These are phyloP conservation scores for Drosophila mauritiana DNA, from an alignment of 1,140 invertebrate genomes.

Conservation along the genomic window DNA sequence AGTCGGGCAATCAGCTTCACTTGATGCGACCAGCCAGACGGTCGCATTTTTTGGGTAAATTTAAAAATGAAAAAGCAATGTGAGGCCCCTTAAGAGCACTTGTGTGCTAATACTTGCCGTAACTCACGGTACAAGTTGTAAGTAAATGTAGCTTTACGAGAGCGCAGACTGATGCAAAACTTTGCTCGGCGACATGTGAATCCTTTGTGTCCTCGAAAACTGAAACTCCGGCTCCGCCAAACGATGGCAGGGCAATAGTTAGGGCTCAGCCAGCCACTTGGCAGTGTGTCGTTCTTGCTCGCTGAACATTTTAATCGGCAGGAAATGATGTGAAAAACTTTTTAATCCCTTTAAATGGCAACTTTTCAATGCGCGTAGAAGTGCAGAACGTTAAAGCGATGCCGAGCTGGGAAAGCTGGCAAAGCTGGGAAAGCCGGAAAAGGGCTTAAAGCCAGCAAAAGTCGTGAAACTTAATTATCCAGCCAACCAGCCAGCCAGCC, in stretches of 20 bases:
- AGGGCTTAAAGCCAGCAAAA: constrained; percentile 52
- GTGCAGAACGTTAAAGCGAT: constrained; percentile 21
- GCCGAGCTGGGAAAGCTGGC: neutral
- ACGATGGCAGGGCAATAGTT: constrained; percentile 43
- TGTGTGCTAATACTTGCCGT: constrained; percentile 36
- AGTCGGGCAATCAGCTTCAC: neutral
- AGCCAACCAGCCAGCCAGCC: neutral
- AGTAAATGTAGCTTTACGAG: constrained; percentile 31
- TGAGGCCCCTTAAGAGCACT: constrained; percentile 19
- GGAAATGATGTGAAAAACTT: constrained; percentile 67
- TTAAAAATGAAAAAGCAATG: constrained; percentile 16
- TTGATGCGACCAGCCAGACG: neutral
- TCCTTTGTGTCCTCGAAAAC: constrained; percentile 28
- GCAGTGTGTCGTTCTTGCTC: constrained; percentile 34
- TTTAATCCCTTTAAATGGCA: constrained; percentile 65
- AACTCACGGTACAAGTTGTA: constrained; percentile 31
- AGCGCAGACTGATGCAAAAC: constrained; percentile 42
- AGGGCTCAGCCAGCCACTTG: constrained; percentile 10
- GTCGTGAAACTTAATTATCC: constrained; percentile 62
- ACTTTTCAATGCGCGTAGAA: constrained; percentile 49
- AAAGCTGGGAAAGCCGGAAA: neutral
- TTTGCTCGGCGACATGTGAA: constrained; percentile 49
- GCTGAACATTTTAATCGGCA: constrained; percentile 62
- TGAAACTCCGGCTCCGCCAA: neutral
- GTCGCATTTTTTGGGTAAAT: neutral